These are phyloP conservation scores for Hypolimnas misippus DNA, from an alignment of 2,888 invertebrate species.

Conservation along the genomic window DNA sequence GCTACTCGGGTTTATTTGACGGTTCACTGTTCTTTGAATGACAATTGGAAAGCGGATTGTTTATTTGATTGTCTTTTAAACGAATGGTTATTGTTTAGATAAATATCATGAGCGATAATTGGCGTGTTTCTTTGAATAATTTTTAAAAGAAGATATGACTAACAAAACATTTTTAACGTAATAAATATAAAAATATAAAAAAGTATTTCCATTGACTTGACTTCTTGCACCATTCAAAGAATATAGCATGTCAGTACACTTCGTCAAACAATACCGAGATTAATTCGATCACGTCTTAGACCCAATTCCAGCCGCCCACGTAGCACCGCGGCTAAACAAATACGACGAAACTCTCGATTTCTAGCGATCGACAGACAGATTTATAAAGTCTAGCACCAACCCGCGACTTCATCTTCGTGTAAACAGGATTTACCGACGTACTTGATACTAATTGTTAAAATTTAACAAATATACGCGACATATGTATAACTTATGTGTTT, in stretches of 20 bases:
- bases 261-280: constrained; percentile 35
- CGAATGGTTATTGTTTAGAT: not conserved
- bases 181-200: too few species aligned
- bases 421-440: too few species aligned
- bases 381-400: too few species aligned
- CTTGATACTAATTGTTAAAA: too few species aligned
- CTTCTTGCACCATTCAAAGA: constrained; percentile 3
- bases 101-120: too few species aligned
- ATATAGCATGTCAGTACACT: constrained; percentile 36
- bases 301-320: constrained; percentile 34
- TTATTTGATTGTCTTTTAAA: constrained; percentile 7
- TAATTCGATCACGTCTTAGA: constrained; percentile 33
- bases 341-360: constrained; percentile 26
- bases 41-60: constrained; percentile 35
- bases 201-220: too few species aligned
- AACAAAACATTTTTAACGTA: too few species aligned
- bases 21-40: constrained; percentile 48
- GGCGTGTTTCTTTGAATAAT: too few species aligned
- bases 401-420: too few species aligned
- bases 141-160: too few species aligned
- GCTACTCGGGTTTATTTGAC: constrained; percentile 74
- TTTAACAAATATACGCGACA: too few species aligned
- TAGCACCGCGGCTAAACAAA: constrained; percentile 23
- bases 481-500: too few species aligned
- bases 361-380: constrained; percentile 14